Percentiles rank a stretch among this genome's conserved stretches.
Conservation (phyloP, 2,888 invertebrate genomes). For the Lomographa bimaculata region DNA sequence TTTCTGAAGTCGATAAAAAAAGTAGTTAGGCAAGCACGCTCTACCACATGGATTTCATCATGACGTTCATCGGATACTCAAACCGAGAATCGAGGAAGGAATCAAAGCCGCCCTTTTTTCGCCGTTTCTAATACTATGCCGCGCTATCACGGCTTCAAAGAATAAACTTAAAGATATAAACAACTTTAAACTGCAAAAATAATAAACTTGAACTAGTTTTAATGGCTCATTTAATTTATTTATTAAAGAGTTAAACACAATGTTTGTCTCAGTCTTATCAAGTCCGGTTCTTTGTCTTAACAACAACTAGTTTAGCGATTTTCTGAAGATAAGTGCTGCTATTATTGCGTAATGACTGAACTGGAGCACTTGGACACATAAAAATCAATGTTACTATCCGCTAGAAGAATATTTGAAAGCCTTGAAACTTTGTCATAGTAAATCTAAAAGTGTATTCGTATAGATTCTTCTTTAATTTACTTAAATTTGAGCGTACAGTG, state of each 20-base stretch:
- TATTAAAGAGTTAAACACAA: conserved; percentile 28
- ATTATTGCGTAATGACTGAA: conserved; percentile 35
- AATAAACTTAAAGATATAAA: too few relatives aligned
- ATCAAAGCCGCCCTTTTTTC: too few relatives aligned
- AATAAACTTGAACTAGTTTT: conserved; percentile 4
- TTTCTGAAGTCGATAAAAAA: not conserved
- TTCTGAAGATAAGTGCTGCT: conserved; percentile 42
- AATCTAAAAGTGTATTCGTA: too few relatives aligned
- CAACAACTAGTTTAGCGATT: conserved; percentile 43
- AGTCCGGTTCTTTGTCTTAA: conserved; percentile 49
- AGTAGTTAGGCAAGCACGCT: too few relatives aligned
- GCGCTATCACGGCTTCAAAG: too few relatives aligned
- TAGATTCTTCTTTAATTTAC: too few relatives aligned
- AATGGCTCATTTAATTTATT: not conserved
- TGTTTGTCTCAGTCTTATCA: conserved; percentile 37
- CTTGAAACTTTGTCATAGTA: conserved; percentile 7
- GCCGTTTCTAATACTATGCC: too few relatives aligned
- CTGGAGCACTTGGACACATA: conserved; percentile 35
- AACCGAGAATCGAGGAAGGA: too few relatives aligned
- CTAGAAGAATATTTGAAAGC: not conserved
- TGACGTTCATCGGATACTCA: too few relatives aligned
- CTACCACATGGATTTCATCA: too few relatives aligned
- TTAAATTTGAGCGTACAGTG: too few relatives aligned
- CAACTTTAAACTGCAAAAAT: too few relatives aligned
- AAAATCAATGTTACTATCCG: conserved; percentile 31